Percentiles rank a stretch among this genome's conserved stretches.
These are phyloP conservation scores for Ephestia elutella DNA, from an alignment of 1,140 invertebrate species.

Conservation along the genomic window DNA sequence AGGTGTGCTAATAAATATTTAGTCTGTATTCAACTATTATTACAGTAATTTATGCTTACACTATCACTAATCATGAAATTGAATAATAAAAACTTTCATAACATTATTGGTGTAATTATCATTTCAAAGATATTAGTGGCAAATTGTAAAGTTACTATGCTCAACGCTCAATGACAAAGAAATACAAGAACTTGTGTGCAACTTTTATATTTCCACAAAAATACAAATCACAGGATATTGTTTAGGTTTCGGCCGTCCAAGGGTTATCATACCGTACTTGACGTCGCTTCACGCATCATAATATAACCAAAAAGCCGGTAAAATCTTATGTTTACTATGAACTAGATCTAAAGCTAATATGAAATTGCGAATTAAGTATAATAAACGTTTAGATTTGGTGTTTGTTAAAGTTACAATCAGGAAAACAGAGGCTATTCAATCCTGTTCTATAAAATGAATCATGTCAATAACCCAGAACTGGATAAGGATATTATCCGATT, in stretches of 20 bases:
- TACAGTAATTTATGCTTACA: too few relatives aligned
- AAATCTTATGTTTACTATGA: neutral
- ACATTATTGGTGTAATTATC: too few relatives aligned
- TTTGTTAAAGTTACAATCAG: neutral
- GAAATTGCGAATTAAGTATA: neutral
- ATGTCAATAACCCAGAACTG: neutral
- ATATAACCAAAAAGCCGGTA: conserved; percentile 59
- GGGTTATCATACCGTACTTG: neutral
- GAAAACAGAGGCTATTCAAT: neutral
- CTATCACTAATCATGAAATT: too few relatives aligned
- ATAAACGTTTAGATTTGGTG: neutral
- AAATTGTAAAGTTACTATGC: too few relatives aligned
- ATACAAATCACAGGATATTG: neutral
- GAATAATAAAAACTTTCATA: too few relatives aligned
- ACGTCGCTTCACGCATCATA: conserved; percentile 15
- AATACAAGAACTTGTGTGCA: too few relatives aligned
- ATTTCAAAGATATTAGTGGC: too few relatives aligned
- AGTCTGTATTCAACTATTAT: too few relatives aligned
- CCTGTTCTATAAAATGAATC: neutral
- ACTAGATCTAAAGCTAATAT: neutral
- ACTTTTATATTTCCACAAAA: too few relatives aligned
- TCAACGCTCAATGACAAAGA: too few relatives aligned
- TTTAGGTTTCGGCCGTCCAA: neutral
- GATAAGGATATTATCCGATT: neutral
- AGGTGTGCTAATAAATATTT: too few relatives aligned